A percentile compares a stretch with the other conserved stretches of the same genome.
Conservation (phyloP, 1,140 invertebrate species). For the Hermetia illucens region DNA sequence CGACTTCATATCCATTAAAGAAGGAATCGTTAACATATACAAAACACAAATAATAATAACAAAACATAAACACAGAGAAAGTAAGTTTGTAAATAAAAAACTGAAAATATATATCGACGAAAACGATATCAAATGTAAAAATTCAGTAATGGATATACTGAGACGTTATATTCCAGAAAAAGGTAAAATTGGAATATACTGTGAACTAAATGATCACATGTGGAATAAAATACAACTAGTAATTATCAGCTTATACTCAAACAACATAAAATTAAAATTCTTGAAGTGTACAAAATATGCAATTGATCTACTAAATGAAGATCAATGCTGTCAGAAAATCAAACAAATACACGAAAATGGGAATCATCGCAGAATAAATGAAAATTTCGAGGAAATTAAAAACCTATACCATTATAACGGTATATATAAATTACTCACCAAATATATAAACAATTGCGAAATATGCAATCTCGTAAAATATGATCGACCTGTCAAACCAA, state of each 20-base stretch:
- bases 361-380: constrained; percentile 12
- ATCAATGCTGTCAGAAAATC: constrained; percentile 6
- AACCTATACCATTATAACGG: constrained; percentile 10
- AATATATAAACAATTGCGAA: constrained; percentile 11
- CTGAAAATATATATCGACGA: neutral
- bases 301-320: constrained; percentile 3
- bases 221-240: constrained; percentile 2
- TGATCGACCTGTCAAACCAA: constrained; percentile 17
- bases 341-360: constrained; percentile 14
- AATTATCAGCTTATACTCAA: constrained; percentile 2
- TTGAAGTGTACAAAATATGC: constrained; percentile 4
- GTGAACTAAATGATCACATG: neutral
- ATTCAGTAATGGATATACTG: neutral
- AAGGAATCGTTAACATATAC: constrained; percentile 3
- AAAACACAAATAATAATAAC: constrained; percentile 2
- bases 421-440: constrained; percentile 3
- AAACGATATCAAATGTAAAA: neutral
- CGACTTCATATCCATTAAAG: constrained; percentile 1
- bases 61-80: neutral
- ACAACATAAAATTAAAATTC: constrained; percentile 7
- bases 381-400: constrained; percentile 9
- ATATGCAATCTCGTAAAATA: constrained; percentile 16
- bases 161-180: neutral
- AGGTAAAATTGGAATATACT: neutral
- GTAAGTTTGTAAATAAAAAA: neutral